These are phyloP conservation scores for Notothenia coriiceps DNA, from an alignment of 2,113 vertebrate genomes.

Conservation along the genomic window DNA sequence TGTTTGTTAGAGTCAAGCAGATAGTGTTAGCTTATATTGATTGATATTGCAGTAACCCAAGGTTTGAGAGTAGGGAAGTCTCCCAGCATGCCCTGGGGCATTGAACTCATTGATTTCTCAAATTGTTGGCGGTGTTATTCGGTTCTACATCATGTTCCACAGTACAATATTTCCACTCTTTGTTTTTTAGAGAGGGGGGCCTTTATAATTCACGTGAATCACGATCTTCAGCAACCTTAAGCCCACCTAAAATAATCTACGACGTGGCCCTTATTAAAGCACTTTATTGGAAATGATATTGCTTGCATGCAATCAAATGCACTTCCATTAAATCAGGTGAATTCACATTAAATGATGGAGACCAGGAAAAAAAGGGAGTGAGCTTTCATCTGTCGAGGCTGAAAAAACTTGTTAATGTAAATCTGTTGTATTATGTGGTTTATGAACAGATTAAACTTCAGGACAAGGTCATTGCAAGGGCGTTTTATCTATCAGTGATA, in stretches of 20 bases:
- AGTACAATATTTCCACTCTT: neutral
- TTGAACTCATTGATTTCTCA: neutral
- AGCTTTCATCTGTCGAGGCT: constrained; percentile 14
- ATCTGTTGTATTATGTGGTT: neutral
- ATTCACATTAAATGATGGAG: constrained; percentile 23
- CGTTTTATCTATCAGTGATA: neutral
- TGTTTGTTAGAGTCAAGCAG: neutral
- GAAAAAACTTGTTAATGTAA: constrained; percentile 12
- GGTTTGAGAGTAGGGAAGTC: neutral
- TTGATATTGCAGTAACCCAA: neutral
- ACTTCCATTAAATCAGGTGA: constrained; percentile 28
- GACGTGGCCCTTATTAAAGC: constrained; percentile 26
- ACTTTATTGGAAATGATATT: constrained; percentile 6
- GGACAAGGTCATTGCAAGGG: constrained; percentile 18
- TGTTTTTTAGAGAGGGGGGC: neutral
- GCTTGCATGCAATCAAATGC: constrained; percentile 32
- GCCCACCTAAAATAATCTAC: neutral
- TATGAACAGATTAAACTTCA: neutral
- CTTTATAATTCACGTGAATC: constrained; percentile 16
- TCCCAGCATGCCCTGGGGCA: neutral
- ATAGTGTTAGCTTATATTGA: neutral
- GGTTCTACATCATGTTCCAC: neutral
- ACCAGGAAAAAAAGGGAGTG: constrained; percentile 4
- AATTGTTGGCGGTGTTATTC: neutral
- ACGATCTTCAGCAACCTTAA: neutral